These are phyloP conservation scores for Mongoloraphidia duomilia DNA, from an alignment of 2,888 invertebrate genomes.

Conservation along the genomic window DNA sequence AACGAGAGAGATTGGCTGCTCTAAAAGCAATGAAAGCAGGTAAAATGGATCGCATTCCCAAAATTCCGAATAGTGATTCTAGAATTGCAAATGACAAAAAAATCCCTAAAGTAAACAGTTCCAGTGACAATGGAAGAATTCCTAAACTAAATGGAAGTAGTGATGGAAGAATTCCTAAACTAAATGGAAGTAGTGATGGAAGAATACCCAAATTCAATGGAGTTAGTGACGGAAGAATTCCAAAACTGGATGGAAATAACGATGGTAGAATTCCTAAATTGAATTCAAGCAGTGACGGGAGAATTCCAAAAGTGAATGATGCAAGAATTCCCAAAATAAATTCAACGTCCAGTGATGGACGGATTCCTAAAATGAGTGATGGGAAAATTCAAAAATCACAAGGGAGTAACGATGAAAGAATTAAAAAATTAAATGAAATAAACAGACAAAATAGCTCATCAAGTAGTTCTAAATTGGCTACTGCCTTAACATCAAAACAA, in stretches of 20 bases:
- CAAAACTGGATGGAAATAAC: slow-evolving; percentile 9
- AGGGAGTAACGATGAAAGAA: too few relatives aligned
- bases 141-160: slow-evolving; percentile 10
- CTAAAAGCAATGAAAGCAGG: too few relatives aligned
- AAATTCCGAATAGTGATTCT: too few relatives aligned
- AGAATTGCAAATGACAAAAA: too few relatives aligned
- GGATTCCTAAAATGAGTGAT: too few relatives aligned
- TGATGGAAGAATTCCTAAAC: slow-evolving; percentile 14
- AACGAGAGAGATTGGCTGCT: not conserved
- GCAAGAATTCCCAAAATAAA: slow-evolving; percentile 11
- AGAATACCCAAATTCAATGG: slow-evolving; percentile 13
- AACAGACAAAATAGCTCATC: too few relatives aligned
- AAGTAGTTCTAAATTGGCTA: too few relatives aligned
- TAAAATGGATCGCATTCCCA: too few relatives aligned
- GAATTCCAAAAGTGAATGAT: slow-evolving; percentile 38
- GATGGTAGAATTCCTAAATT: slow-evolving; percentile 39
- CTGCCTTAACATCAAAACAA: too few relatives aligned
- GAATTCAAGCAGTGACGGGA: slow-evolving; percentile 21
- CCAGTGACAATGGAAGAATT: slow-evolving; percentile 11
- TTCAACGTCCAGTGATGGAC: not conserved
- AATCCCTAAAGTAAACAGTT: not conserved
- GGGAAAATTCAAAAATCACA: too few relatives aligned
- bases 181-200: slow-evolving; percentile 8
- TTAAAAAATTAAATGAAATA: too few relatives aligned
- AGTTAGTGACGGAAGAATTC: slow-evolving; percentile 11